These are phyloP conservation scores for Cybosia mesomella DNA, from an alignment of 2,888 invertebrate species.

Conservation along the genomic window DNA sequence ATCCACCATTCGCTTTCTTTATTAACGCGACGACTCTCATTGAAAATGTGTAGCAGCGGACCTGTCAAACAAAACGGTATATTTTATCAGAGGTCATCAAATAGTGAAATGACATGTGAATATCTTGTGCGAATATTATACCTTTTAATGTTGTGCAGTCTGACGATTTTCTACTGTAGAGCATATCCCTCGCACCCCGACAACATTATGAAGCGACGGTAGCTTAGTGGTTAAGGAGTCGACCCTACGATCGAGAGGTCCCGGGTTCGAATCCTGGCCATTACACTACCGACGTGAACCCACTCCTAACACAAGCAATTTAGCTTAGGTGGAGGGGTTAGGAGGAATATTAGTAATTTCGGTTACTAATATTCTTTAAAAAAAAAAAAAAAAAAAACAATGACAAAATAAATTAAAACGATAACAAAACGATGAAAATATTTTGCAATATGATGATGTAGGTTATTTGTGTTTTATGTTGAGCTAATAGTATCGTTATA, in stretches of 20 bases:
- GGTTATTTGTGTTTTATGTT: not conserved
- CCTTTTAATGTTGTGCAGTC: not conserved
- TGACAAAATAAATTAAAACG: conserved; percentile 1
- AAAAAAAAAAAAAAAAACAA: no score
- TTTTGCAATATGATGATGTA: not conserved
- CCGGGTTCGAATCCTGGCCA: no score
- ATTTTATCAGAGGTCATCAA: not conserved
- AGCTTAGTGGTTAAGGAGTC: no score
- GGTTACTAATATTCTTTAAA: no score
- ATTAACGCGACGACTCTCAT: not conserved
- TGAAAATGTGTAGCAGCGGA: not conserved
- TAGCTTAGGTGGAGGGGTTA: no score
- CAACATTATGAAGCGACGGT: no score
- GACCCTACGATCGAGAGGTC: no score
- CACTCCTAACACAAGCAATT: no score
- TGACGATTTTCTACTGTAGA: not conserved
- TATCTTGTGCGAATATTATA: not conserved
- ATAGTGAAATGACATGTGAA: not conserved
- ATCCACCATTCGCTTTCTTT: not conserved
- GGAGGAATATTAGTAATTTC: no score
- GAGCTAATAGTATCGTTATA: not conserved
- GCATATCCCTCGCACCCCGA: no score
- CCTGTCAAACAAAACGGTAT: not conserved
- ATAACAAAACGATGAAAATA: not conserved
- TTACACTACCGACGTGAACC: no score